Conservation (phyloP, 2,113 vertebrate species). For the Cygnus buccinator region DNA sequence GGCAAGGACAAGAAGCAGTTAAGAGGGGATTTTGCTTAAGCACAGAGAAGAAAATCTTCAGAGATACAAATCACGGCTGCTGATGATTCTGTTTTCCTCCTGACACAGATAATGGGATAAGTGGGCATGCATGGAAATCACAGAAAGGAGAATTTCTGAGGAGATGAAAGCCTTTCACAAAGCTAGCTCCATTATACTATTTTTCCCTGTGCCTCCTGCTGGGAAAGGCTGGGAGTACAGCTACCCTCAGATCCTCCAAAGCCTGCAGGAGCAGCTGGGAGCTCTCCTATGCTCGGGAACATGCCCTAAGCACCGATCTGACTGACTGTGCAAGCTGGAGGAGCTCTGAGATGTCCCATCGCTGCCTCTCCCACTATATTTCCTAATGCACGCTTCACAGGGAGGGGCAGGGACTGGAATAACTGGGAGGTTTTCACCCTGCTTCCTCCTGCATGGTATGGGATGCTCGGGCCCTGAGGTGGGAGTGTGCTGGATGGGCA, state of each 20-base stretch:
- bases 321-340: not conserved
- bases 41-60: constrained; percentile 67
- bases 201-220: constrained; percentile 59
- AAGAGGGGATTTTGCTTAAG: constrained; percentile 70
- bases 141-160: constrained; percentile 61
- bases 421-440: not conserved
- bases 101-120: constrained; percentile 78
- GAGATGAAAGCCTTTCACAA: constrained; percentile 68
- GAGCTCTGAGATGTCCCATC: not conserved
- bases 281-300: not conserved
- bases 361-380: not conserved
- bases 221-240: constrained; percentile 53
- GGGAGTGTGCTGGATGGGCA: not conserved
- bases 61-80: constrained; percentile 71
- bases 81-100: constrained; percentile 76
- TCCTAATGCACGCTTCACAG: not conserved
- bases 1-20: constrained; percentile 70
- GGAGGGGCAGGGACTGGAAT: not conserved
- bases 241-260: not conserved
- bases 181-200: not conserved
- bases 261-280: not conserved
- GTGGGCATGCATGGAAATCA: constrained; percentile 73
- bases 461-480: not conserved
- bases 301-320: not conserved
- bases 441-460: not conserved